Evolutionary conservation across 2,113 vertebrate genomes (phyloP).

Genomic region (Mustelus asterias): DNA sequence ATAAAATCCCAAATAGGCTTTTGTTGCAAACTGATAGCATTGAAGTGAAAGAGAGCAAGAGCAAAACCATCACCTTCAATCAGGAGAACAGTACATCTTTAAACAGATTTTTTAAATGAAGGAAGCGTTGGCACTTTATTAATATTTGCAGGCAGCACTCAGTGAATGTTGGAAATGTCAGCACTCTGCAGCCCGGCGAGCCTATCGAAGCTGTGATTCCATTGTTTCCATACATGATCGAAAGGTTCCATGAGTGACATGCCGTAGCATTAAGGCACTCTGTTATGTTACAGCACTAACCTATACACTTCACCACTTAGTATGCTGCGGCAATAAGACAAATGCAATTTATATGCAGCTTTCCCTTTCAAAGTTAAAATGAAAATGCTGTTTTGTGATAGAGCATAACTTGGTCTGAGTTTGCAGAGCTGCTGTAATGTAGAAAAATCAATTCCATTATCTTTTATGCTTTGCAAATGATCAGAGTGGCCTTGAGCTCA

Average conservation of each 20-base stretch:
- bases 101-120: not conserved
- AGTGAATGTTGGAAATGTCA: not conserved
- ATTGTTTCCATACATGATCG: not conserved
- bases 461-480: not conserved
- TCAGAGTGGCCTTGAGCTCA: not conserved
- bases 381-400: not conserved
- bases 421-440: not conserved
- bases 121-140: not conserved
- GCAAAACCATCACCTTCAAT: not conserved
- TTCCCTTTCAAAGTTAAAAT: not conserved
- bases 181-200: not conserved
- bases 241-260: not conserved
- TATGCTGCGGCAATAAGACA: not conserved
- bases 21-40: not conserved
- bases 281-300: not conserved
- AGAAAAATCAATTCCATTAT: not conserved
- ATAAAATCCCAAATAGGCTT: not conserved
- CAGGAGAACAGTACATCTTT: not conserved
- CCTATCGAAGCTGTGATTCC: not conserved
- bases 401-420: not conserved
- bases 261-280: not conserved
- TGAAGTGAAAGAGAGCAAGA: not conserved
- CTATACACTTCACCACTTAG: not conserved
- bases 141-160: not conserved
- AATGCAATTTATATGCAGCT: not conserved